Conservation (phyloP, 92 coral and sea anemone genomes). For the Pocillopora grandis region DNA sequence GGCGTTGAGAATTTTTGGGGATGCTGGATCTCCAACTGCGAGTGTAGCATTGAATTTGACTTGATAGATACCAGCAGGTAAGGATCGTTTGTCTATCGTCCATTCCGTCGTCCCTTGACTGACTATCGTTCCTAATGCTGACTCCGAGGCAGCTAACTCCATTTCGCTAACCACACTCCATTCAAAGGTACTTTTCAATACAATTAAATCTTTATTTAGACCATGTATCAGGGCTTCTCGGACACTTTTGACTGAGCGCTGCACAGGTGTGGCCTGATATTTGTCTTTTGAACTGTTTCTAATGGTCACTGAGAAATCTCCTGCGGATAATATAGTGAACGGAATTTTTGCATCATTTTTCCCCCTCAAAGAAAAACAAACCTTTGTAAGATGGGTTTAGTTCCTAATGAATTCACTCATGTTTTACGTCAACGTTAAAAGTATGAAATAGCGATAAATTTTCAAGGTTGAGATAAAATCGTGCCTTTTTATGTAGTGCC, state of each 20-base stretch:
- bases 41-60: slow-evolving; percentile 1
- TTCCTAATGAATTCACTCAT: too few species aligned
- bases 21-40: neutral
- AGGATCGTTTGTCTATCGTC: slow-evolving; percentile 8
- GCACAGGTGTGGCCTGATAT: neutral
- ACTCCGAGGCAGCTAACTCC: slow-evolving; percentile 5
- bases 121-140: neutral
- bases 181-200: neutral
- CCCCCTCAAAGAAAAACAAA: neutral
- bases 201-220: neutral
- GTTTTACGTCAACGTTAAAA: too few species aligned
- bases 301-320: neutral
- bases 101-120: slow-evolving; percentile 23
- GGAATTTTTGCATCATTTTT: neutral
- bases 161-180: slow-evolving; percentile 10
- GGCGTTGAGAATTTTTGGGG: neutral
- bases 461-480: too few species aligned
- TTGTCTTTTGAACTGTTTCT: neutral
- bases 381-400: neutral
- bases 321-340: neutral
- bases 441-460: too few species aligned
- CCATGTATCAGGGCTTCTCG: slow-evolving; percentile 1
- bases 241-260: slow-evolving; percentile 1
- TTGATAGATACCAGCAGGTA: slow-evolving; percentile 2
- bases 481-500: neutral